Percentiles rank a stretch among this genome's conserved stretches.
Evolutionary conservation across 2,888 invertebrate genomes (phyloP).

Genomic region (Eilema depressum): DNA sequence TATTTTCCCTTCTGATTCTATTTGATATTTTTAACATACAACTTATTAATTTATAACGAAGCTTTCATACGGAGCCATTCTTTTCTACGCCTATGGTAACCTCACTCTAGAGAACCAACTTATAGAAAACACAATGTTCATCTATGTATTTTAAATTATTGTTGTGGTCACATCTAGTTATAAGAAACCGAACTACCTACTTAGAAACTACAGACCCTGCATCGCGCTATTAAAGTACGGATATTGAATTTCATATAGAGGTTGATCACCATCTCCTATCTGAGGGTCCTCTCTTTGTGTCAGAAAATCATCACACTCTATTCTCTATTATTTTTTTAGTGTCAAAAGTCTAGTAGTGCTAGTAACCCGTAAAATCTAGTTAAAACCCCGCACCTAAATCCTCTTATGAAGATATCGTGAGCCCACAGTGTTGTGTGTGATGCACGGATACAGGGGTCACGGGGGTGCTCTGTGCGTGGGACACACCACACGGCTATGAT

Average conservation of each 20-base stretch:
- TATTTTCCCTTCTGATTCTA: neutral
- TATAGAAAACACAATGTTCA: too few relatives aligned
- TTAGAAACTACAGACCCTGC: neutral
- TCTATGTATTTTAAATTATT: too few relatives aligned
- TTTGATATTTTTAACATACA: neutral
- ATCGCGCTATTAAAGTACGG: neutral
- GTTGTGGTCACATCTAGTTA: neutral
- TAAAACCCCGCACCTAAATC: neutral
- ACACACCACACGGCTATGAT: neutral
- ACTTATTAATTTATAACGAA: neutral
- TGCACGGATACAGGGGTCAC: too few relatives aligned
- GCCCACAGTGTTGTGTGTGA: neutral
- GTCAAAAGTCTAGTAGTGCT: too few relatives aligned
- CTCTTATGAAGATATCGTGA: neutral
- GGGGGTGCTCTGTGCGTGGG: constrained; percentile 1
- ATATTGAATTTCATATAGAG: too few relatives aligned
- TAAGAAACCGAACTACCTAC: neutral
- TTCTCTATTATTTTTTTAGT: too few relatives aligned
- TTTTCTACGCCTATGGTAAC: neutral
- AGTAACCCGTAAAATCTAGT: too few relatives aligned
- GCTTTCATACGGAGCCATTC: neutral
- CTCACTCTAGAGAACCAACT: neutral
- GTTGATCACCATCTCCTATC: too few relatives aligned
- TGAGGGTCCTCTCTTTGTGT: too few relatives aligned
- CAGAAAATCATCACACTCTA: too few relatives aligned